Conservation (phyloP, 2,113 vertebrate genomes). For the Atractosteus spatula region DNA sequence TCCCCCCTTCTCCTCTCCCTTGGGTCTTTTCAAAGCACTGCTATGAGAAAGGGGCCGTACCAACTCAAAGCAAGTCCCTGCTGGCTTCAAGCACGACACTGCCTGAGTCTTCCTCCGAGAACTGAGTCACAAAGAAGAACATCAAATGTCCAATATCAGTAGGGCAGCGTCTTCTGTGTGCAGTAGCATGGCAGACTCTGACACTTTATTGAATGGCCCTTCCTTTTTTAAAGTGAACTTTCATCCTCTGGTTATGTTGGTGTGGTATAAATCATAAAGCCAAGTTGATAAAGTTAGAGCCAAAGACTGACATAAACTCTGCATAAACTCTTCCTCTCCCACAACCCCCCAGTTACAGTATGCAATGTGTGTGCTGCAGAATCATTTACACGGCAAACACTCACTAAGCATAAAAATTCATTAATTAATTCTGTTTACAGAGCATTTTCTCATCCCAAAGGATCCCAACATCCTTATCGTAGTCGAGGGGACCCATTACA, state of each 20-base stretch:
- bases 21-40: neutral
- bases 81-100: constrained; percentile 9
- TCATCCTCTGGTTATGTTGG: neutral
- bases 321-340: neutral
- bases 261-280: neutral
- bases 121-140: neutral
- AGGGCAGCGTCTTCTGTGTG: neutral
- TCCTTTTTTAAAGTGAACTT: constrained; percentile 17
- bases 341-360: neutral
- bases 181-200: neutral
- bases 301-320: no score
- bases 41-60: constrained; percentile 14
- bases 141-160: neutral
- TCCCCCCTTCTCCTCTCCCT: neutral
- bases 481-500: no score
- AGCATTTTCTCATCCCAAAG: no score
- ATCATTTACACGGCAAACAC: no score
- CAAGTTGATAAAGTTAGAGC: no score
- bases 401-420: no score
- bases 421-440: no score
- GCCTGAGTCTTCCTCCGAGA: neutral
- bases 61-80: constrained; percentile 12
- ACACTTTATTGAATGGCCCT: constrained; percentile 8
- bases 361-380: neutral
- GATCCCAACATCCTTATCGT: no score